phyloP scores from a whole-genome alignment of 2,797 vertebrate genomes.

The Novumbra hubbsi region DNA sequence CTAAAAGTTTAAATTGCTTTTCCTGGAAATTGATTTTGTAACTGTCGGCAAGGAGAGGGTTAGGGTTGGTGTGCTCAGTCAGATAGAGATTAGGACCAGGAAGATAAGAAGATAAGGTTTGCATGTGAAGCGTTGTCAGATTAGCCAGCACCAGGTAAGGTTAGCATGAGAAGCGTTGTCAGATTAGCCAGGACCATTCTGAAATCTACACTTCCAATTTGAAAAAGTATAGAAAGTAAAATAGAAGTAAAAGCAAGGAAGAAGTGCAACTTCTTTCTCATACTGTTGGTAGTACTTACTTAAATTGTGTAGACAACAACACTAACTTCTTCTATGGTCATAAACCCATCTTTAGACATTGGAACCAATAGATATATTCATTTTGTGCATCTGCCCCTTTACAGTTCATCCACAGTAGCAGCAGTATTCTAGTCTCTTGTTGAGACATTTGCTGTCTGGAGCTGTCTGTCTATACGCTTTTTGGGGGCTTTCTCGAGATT shows the following conservation, averaged over 20 bases:
- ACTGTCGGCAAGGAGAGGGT: not conserved
- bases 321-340: not conserved
- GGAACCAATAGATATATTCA: slow-evolving; percentile 16
- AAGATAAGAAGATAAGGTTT: no score
- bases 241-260: no score
- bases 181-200: no score
- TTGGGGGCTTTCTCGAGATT: no score
- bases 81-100: not conserved
- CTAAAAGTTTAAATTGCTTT: not conserved
- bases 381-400: slow-evolving; percentile 14
- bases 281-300: not conserved
- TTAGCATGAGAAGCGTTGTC: not conserved
- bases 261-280: no score
- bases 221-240: no score
- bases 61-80: not conserved
- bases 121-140: not conserved
- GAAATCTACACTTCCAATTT: no score
- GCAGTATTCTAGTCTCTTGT: not conserved
- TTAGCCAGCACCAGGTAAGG: no score
- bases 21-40: not conserved
- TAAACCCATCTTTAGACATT: slow-evolving; percentile 17
- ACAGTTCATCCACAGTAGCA: slow-evolving; percentile 1
- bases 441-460: no score
- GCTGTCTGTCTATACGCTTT: not conserved
- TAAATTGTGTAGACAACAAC: no score